These are phyloP conservation scores for Acrocera orbiculus DNA, from an alignment of 2,888 invertebrate species.

Conservation along the genomic window DNA sequence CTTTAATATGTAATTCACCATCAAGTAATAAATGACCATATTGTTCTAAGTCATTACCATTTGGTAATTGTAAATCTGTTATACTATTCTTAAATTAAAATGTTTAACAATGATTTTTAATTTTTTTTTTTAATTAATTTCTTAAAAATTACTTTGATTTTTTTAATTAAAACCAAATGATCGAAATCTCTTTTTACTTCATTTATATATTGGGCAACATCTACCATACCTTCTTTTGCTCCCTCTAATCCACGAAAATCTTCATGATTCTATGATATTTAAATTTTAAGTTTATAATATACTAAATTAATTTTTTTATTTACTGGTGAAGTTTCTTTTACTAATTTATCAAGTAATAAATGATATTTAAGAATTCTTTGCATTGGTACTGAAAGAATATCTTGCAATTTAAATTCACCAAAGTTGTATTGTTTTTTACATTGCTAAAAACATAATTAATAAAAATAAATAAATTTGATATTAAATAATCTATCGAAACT, in stretches of 20 bases:
- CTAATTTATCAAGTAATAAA: conserved; percentile 72
- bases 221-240: conserved; percentile 90
- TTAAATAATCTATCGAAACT: not conserved
- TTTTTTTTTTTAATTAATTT: too few species aligned
- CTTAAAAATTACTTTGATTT: conserved; percentile 52
- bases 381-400: conserved; percentile 95
- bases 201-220: conserved; percentile 92
- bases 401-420: conserved; percentile 83
- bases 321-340: conserved; percentile 69
- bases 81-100: conserved; percentile 45
- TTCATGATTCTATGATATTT: conserved; percentile 47
- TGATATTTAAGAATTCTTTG: conserved; percentile 97
- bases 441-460: conserved; percentile 39
- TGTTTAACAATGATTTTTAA: not conserved
- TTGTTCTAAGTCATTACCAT: conserved; percentile 64
- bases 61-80: conserved; percentile 63
- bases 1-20: conserved; percentile 83
- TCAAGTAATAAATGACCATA: conserved; percentile 86
- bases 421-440: conserved; percentile 89
- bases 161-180: conserved; percentile 71
- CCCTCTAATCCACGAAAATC: conserved; percentile 67
- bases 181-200: conserved; percentile 96
- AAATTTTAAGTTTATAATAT: not conserved
- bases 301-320: conserved; percentile 18
- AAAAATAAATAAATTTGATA: not conserved